These are phyloP conservation scores for Watsonalla binaria DNA, from an alignment of 2,888 invertebrate species.

Conservation along the genomic window DNA sequence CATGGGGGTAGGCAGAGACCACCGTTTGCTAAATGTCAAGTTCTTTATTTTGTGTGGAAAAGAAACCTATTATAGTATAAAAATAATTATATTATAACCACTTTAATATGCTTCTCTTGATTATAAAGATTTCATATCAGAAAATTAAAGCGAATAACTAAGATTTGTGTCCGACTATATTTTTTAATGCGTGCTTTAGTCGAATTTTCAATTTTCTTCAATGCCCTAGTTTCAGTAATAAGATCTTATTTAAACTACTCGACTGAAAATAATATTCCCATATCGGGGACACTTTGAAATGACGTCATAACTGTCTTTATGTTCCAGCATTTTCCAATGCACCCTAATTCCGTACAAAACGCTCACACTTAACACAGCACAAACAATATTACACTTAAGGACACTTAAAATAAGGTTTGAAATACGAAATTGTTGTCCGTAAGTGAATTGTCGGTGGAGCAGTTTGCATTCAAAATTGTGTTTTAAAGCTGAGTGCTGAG, in stretches of 20 bases:
- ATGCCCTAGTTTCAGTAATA: neutral
- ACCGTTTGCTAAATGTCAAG: too few relatives aligned
- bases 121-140: too few relatives aligned
- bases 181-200: neutral
- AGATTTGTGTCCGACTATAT: neutral
- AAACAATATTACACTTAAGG: constrained; percentile 16
- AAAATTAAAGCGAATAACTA: too few relatives aligned
- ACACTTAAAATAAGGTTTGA: constrained; percentile 14
- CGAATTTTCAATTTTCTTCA: neutral
- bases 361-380: constrained; percentile 12
- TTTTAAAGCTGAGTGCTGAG: constrained; percentile 22
- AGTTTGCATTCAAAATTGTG: constrained; percentile 27
- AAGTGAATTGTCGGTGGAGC: constrained; percentile 12
- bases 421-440: constrained; percentile 10
- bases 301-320: constrained; percentile 11
- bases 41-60: too few relatives aligned
- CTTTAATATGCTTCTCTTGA: too few relatives aligned
- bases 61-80: too few relatives aligned
- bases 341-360: constrained; percentile 13
- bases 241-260: neutral
- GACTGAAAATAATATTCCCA: neutral
- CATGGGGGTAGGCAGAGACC: too few relatives aligned
- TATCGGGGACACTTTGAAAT: constrained; percentile 6
- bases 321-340: constrained; percentile 12
- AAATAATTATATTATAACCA: too few relatives aligned